Conservation (phyloP, 2,888 invertebrate genomes). For the Cephus rjabovi region DNA sequence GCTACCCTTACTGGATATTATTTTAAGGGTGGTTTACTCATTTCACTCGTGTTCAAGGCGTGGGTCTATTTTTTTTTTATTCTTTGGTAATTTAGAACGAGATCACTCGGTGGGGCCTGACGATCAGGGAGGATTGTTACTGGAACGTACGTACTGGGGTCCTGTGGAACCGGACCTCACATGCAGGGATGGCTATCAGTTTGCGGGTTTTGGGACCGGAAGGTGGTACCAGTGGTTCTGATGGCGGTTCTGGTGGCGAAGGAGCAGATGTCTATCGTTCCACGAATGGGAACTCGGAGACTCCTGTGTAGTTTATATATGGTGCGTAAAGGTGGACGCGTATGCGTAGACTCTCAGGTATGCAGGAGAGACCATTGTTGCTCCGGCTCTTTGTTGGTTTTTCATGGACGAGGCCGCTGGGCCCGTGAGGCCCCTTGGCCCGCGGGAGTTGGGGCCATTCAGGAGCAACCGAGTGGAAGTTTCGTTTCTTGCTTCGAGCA, state of each 20-base stretch:
- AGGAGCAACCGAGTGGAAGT: conserved; percentile 58
- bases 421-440: conserved; percentile 41
- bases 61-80: conserved; percentile 27
- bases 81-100: conserved; percentile 39
- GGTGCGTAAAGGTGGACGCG: neutral
- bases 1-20: neutral
- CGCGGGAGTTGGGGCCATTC: conserved; percentile 44
- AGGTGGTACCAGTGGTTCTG: neutral
- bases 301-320: neutral
- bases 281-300: neutral
- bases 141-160: neutral
- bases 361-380: conserved; percentile 29
- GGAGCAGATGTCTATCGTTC: conserved; percentile 7
- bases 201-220: neutral
- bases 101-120: neutral
- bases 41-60: neutral
- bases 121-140: neutral
- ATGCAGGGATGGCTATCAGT: neutral
- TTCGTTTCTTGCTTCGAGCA: conserved; percentile 44
- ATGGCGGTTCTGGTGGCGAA: neutral
- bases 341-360: conserved; percentile 2
- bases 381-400: conserved; percentile 53
- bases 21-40: neutral
- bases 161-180: neutral
- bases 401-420: conserved; percentile 34